A percentile compares a stretch with the other conserved stretches of the same genome.
phyloP scores from a whole-genome alignment of 2,113 vertebrate genomes.

The Orthonyx spaldingii region DNA sequence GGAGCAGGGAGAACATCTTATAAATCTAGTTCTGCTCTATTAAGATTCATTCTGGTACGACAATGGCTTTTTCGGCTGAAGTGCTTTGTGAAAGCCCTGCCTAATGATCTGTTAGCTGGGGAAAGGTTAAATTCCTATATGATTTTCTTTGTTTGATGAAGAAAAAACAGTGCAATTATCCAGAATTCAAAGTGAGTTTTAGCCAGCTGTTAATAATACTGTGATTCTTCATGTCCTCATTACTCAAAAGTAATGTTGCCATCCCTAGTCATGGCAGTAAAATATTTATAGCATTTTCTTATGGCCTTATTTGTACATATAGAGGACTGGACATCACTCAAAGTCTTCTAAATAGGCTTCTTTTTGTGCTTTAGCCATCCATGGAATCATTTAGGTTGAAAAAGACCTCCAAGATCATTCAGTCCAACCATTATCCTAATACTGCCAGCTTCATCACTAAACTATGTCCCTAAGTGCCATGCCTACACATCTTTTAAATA shows the following conservation, averaged over 20 bases:
- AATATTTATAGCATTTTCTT: constrained; percentile 46
- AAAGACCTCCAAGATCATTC: not conserved
- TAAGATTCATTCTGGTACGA: constrained; percentile 25
- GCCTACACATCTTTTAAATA: not conserved
- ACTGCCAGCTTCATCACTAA: not conserved
- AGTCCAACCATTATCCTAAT: not conserved
- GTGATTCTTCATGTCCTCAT: not conserved
- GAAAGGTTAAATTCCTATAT: constrained; percentile 49
- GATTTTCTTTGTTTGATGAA: constrained; percentile 53
- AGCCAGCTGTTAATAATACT: constrained; percentile 64
- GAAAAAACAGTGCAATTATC: constrained; percentile 52
- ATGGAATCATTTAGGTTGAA: not conserved
- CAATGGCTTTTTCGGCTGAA: constrained; percentile 48
- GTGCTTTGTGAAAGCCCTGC: constrained; percentile 21
- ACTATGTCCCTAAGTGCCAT: not conserved
- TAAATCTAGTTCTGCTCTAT: constrained; percentile 49
- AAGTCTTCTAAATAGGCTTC: not conserved
- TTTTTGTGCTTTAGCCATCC: not conserved
- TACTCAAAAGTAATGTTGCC: constrained; percentile 27
- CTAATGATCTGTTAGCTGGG: constrained; percentile 58
- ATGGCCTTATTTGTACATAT: not conserved
- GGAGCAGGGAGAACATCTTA: not conserved
- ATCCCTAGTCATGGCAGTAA: constrained; percentile 29
- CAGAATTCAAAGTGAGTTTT: constrained; percentile 36
- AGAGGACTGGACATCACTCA: not conserved